Conservation (phyloP, 2,888 invertebrate genomes). For the Diarsia rubi region DNA sequence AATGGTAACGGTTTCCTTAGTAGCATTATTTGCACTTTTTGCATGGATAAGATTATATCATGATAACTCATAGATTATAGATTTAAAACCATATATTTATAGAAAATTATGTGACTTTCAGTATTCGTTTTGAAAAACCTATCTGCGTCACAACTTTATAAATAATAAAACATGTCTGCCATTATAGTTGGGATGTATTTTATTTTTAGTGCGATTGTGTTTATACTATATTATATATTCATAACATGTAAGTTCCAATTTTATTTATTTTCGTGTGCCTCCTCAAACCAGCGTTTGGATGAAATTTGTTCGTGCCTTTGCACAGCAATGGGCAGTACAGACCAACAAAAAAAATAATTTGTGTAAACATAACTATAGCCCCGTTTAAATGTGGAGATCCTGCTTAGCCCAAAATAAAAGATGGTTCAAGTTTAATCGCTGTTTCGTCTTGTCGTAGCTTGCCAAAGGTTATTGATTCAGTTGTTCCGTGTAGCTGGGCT, state of each 20-base stretch:
- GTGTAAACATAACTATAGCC: background rate
- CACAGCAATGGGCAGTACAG: too few relatives aligned
- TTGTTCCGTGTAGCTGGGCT: background rate
- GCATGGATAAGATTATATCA: conserved; percentile 32
- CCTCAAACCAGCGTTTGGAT: too few relatives aligned
- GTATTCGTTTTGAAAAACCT: background rate
- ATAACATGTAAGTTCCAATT: conserved; percentile 25
- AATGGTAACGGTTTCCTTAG: background rate
- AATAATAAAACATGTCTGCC: background rate
- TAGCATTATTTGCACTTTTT: background rate
- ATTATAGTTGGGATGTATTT: background rate
- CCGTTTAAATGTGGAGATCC: background rate
- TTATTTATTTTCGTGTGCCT: background rate
- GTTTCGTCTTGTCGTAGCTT: background rate
- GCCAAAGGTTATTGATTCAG: background rate
- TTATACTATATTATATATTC: conserved; percentile 2
- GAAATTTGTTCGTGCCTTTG: too few relatives aligned
- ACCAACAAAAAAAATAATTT: background rate
- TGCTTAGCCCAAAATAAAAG: background rate
- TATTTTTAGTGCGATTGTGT: background rate
- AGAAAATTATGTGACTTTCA: background rate
- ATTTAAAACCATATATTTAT: conserved; percentile 14
- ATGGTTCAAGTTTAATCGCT: background rate
- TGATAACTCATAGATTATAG: conserved; percentile 3
- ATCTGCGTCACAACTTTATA: background rate